Conservation (phyloP, 2,113 vertebrate genomes). For the Butorides virescens region DNA sequence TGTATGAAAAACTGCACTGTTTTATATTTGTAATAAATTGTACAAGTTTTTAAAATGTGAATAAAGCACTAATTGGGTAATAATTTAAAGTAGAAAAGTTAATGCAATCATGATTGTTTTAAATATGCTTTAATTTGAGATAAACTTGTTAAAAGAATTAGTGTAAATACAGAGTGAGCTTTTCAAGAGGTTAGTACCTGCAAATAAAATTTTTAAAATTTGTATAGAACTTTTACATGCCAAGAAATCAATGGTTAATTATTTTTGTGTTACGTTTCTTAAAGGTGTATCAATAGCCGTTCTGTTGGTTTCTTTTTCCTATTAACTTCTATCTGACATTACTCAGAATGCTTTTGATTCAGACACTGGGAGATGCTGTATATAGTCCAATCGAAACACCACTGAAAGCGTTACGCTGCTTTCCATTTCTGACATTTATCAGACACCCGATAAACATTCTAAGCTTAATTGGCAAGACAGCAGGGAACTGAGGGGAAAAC, state of each 20-base stretch:
- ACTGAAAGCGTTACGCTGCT: not conserved
- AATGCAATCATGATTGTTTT: slow-evolving; percentile 70
- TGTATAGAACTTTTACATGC: slow-evolving; percentile 66
- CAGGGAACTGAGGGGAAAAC: not conserved
- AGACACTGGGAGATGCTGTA: not conserved
- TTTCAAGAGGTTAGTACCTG: slow-evolving; percentile 65
- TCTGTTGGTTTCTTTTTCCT: slow-evolving; percentile 28
- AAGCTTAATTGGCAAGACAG: not conserved
- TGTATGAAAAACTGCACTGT: slow-evolving; percentile 76
- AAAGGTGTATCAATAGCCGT: slow-evolving; percentile 16
- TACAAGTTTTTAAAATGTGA: slow-evolving; percentile 78
- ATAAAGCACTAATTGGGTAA: slow-evolving; percentile 78
- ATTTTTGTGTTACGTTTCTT: slow-evolving; percentile 47
- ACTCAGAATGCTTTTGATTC: not conserved
- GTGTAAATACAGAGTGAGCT: slow-evolving; percentile 69
- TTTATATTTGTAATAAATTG: slow-evolving; percentile 81
- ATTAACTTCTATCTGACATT: not conserved
- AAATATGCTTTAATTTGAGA: slow-evolving; percentile 67
- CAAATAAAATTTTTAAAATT: slow-evolving; percentile 72
- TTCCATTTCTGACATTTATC: not conserved
- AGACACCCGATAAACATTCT: not conserved
- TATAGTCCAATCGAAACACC: not conserved
- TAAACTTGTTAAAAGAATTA: slow-evolving; percentile 62
- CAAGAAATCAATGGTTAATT: slow-evolving; percentile 58
- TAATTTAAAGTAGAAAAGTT: slow-evolving; percentile 77